A percentile compares a stretch with the other conserved stretches of the same genome.
These are phyloP conservation scores for Crotalus tigris DNA, from an alignment of 2,113 vertebrate species.

Conservation along the genomic window DNA sequence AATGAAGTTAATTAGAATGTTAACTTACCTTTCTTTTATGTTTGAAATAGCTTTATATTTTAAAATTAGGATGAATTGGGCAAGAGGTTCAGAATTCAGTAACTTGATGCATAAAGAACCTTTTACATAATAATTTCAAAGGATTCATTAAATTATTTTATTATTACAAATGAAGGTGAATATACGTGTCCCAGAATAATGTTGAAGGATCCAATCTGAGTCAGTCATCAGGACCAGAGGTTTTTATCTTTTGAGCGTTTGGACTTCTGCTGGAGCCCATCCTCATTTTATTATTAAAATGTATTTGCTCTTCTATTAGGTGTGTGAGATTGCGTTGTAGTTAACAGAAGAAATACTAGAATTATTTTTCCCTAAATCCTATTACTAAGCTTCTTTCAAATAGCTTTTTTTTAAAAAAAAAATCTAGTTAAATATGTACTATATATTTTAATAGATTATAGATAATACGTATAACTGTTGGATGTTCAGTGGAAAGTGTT, in stretches of 20 bases:
- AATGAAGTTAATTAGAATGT: constrained; percentile 41
- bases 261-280: not conserved
- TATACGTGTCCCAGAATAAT: not conserved
- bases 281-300: constrained; percentile 3
- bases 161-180: not conserved
- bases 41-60: constrained; percentile 43
- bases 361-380: not conserved
- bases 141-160: constrained; percentile 39
- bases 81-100: not conserved
- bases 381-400: not conserved
- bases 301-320: not conserved
- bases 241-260: not conserved
- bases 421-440: too few relatives aligned
- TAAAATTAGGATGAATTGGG: constrained; percentile 38
- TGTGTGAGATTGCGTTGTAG: not conserved
- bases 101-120: not conserved
- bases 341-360: not conserved
- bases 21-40: constrained; percentile 36
- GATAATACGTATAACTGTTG: not conserved
- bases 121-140: constrained; percentile 36
- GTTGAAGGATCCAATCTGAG: not conserved
- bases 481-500: not conserved
- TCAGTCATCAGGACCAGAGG: not conserved
- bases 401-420: not conserved
- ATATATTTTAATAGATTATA: not conserved